phyloP scores from a whole-genome alignment of 1,140 invertebrate genomes.

The Eurosta solidaginis region DNA sequence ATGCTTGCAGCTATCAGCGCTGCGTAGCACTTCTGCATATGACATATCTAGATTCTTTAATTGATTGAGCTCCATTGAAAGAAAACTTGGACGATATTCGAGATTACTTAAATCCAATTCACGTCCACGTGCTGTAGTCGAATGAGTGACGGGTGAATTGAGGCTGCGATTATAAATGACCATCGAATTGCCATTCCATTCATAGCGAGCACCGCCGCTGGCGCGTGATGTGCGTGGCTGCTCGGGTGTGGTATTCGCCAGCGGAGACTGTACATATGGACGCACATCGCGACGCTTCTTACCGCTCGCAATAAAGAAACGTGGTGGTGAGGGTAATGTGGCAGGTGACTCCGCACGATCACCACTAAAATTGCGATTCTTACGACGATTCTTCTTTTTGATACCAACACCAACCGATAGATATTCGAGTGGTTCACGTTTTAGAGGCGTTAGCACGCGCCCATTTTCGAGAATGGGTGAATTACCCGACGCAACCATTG shows the following conservation, averaged over 20 bases:
- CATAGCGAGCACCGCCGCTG: constrained; percentile 37
- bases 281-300: constrained; percentile 65
- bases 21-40: constrained; percentile 80
- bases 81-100: constrained; percentile 72
- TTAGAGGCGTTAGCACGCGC: constrained; percentile 64
- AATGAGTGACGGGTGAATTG: constrained; percentile 42
- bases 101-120: constrained; percentile 52
- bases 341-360: constrained; percentile 69
- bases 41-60: constrained; percentile 79
- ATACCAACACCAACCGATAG: constrained; percentile 65
- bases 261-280: constrained; percentile 62
- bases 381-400: constrained; percentile 68
- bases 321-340: constrained; percentile 64
- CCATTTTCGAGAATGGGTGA: constrained; percentile 58
- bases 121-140: constrained; percentile 38
- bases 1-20: constrained; percentile 64
- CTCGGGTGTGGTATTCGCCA: constrained; percentile 32
- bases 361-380: constrained; percentile 65
- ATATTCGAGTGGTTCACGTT: constrained; percentile 70
- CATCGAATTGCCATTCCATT: constrained; percentile 71
- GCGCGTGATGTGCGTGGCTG: constrained; percentile 37
- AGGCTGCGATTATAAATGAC: constrained; percentile 68
- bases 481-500: constrained; percentile 1
- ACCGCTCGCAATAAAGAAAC: constrained; percentile 64
- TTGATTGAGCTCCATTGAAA: constrained; percentile 79